phyloP scores from a whole-genome alignment of 2,888 invertebrate genomes.

The Escarpia spicata region DNA sequence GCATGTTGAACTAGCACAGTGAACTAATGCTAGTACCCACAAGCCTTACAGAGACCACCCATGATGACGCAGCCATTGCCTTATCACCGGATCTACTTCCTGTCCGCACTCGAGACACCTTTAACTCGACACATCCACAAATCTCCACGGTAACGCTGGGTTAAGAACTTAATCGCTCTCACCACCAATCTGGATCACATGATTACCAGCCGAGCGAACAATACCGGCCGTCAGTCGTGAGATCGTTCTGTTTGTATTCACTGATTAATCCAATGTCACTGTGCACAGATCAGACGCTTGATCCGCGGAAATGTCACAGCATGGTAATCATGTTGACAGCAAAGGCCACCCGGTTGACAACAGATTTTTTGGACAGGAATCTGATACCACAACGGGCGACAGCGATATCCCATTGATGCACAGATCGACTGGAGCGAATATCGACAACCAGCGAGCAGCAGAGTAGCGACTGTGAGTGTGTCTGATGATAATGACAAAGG shows the following conservation, averaged over 20 bases:
- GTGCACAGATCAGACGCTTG: neutral
- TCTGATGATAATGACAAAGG: neutral
- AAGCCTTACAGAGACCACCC: neutral
- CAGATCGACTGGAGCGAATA: neutral
- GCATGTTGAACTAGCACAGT: neutral
- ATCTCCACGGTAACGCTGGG: neutral
- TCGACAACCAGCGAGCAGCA: neutral
- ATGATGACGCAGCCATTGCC: neutral
- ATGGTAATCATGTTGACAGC: neutral
- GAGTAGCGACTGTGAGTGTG: neutral
- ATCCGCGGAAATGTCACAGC: neutral
- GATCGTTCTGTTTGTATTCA: conserved; percentile 2
- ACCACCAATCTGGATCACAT: neutral
- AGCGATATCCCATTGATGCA: neutral
- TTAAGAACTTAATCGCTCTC: neutral
- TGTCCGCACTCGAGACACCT: neutral
- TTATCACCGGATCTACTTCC: neutral
- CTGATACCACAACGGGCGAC: neutral
- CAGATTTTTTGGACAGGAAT: neutral
- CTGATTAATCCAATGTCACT: neutral
- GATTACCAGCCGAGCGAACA: neutral
- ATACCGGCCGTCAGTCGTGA: neutral
- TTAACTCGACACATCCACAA: neutral
- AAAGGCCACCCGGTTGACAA: neutral
- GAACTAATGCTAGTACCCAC: neutral